Base-by-base conservation (phyloP, 2,797 vertebrate species). In the Manis pentadactyla region DNA sequence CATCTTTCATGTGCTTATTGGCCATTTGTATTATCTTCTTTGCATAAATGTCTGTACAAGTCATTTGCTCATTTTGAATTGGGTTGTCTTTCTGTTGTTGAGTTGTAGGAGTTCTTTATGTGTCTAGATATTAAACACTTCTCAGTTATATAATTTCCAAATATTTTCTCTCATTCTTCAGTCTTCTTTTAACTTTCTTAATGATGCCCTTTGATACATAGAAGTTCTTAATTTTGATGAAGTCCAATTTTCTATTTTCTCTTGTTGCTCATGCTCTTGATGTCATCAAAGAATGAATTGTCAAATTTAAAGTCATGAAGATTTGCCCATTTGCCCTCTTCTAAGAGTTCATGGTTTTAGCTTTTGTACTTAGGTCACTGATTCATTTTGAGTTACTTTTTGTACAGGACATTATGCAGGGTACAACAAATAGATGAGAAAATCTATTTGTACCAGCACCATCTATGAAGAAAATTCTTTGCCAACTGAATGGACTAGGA, bases 331-430 rank as follows among this genome's bases (percentile, higher is more conserved):
- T 27, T 51, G 21, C 37, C 66, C 84, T 84, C 55, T 81, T 77
- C 18, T 57, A 39, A n/a, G 15, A 46, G 4, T 61, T 63, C 55
- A 86, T 14, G 18, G 71, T 59, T 74, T 84, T 55, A 12, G 8
- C 55, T 46, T 6, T 49, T 71, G 69, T 4, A 91, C n/a, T 59
- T 69, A 29, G 42, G 25, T 25, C 23, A 74, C 0, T 59, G 31
- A 92, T 71, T 34, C 37, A 94, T 37, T 77, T 49, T 88, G 61
- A 83, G n/a, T 64, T 95, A 59, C 66, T 25, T 29, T 94, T 87
- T 64, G 3, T 57, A 46, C 6, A 55, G 31, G 21, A 23, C 57
- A 4, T 51, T 14, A 81, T 42, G 6, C 11, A 83, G 1, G 1
- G 0, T 51, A 15, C 29, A 77, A 77, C 19, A 39, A 39, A 39